Conservation (phyloP, 2,888 invertebrate genomes). For the Phymatocera aterrima region DNA sequence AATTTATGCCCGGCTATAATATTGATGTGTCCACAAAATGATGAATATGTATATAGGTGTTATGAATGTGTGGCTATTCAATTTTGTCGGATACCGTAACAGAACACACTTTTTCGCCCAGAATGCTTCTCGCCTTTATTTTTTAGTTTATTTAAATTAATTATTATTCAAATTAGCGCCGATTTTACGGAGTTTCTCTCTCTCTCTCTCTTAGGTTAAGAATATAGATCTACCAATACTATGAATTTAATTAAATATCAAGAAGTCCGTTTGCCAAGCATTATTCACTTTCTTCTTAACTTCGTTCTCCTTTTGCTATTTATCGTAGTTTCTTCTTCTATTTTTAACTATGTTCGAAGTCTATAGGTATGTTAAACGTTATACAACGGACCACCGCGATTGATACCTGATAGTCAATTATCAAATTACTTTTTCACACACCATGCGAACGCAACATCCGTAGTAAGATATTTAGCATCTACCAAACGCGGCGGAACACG, state of each 20-base stretch:
- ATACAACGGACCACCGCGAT: background rate
- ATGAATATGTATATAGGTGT: too few species aligned
- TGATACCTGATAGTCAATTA: background rate
- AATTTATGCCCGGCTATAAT: too few species aligned
- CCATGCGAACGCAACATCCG: background rate
- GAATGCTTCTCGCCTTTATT: too few species aligned
- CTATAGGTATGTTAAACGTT: background rate
- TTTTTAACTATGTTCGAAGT: too few species aligned
- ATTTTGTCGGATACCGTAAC: too few species aligned
- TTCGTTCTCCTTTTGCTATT: background rate
- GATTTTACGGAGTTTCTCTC: too few species aligned
- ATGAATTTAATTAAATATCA: conserved; percentile 7
- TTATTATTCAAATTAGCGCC: too few species aligned
- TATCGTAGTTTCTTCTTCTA: background rate
- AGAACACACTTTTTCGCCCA: too few species aligned
- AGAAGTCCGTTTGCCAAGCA: conserved; percentile 33
- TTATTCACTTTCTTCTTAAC: background rate
- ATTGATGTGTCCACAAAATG: too few species aligned
- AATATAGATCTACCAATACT: background rate
- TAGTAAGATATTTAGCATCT: background rate
- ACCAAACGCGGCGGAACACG: background rate
- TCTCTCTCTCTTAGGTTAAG: conserved; percentile 5
- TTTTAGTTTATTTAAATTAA: too few species aligned
- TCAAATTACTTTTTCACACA: background rate
- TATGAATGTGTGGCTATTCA: too few species aligned